These are phyloP conservation scores for Caenorhabditis sp. DNA, from an alignment of 2,888 invertebrate genomes.

Conservation along the genomic window DNA sequence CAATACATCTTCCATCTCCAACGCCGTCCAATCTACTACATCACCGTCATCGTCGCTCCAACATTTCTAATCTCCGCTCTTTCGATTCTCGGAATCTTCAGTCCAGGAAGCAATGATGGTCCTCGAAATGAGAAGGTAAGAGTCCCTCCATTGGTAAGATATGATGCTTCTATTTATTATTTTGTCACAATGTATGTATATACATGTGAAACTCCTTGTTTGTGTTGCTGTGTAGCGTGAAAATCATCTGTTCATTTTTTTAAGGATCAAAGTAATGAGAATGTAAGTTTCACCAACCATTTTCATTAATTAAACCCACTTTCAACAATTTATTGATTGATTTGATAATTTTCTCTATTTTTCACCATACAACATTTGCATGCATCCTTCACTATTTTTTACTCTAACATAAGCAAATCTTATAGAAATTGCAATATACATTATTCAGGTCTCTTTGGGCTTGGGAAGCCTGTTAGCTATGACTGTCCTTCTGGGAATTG, in stretches of 20 bases:
- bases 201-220: neutral
- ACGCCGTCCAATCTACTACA: constrained; percentile 64
- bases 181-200: neutral
- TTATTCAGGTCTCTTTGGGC: constrained; percentile 60
- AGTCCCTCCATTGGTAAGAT: no score
- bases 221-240: neutral
- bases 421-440: neutral
- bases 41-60: constrained; percentile 67
- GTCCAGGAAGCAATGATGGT: constrained; percentile 62
- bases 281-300: constrained; percentile 25
- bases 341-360: no score
- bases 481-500: constrained; percentile 65
- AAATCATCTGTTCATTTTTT: no score
- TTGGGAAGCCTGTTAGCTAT: constrained; percentile 62
- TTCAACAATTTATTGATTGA: no score
- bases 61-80: constrained; percentile 65
- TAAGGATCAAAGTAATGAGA: constrained; percentile 42
- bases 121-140: constrained; percentile 62
- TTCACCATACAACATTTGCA: neutral
- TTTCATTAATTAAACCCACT: neutral
- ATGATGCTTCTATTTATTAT: neutral
- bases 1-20: constrained; percentile 67
- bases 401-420: neutral
- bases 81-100: constrained; percentile 65
- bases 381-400: constrained; percentile 2